These are phyloP conservation scores for Calyptommatus sinebrachiatus DNA, from an alignment of 2,113 vertebrate genomes.

Conservation along the genomic window DNA sequence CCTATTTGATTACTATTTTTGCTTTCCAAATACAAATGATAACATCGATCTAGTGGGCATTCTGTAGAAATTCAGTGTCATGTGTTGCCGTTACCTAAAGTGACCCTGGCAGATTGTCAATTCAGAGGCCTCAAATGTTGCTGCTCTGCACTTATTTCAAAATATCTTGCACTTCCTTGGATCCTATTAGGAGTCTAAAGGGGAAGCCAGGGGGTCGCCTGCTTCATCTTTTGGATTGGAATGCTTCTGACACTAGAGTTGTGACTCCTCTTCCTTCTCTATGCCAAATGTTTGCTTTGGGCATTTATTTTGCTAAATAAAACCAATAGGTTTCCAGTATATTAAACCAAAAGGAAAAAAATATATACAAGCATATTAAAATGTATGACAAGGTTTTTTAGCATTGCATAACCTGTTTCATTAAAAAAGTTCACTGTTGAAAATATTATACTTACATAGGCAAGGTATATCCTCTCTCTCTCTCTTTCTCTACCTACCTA, in stretches of 20 bases:
- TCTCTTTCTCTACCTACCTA: no score
- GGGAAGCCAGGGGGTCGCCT: not conserved
- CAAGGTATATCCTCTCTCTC: not conserved
- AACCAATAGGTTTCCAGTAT: not conserved
- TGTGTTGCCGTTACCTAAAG: not conserved
- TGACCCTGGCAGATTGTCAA: conserved; percentile 5
- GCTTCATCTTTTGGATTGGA: not conserved
- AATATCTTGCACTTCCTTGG: not conserved
- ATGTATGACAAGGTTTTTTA: not conserved
- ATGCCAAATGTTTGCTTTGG: conserved; percentile 25
- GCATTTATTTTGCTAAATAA: conserved; percentile 6
- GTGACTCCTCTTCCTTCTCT: conserved; percentile 10
- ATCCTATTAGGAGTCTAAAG: conserved; percentile 4
- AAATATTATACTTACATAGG: not conserved
- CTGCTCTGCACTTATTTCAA: not conserved
- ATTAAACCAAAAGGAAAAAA: conserved; percentile 2
- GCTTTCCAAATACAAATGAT: conserved; percentile 9
- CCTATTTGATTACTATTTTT: not conserved
- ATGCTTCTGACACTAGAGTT: not conserved
- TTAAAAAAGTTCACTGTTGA: not conserved
- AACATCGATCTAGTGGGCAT: not conserved
- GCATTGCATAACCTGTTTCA: not conserved
- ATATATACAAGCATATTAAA: conserved; percentile 6
- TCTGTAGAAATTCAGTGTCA: not conserved
- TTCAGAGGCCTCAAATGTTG: not conserved